These are phyloP conservation scores for Cetonia aurata DNA, from an alignment of 2,888 invertebrate genomes.

Conservation along the genomic window DNA sequence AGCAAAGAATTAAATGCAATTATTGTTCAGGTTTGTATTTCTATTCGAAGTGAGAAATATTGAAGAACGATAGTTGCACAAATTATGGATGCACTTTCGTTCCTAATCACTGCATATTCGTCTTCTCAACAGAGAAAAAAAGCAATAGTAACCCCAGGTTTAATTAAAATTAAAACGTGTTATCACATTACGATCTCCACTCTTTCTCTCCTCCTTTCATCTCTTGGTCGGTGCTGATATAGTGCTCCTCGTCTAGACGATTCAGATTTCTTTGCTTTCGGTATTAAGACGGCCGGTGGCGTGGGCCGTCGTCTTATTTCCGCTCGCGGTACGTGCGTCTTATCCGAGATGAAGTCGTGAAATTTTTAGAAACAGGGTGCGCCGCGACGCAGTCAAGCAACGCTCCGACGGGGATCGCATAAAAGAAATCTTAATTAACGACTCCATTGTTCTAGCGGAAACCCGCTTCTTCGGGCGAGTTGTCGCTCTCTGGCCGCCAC, in stretches of 20 bases:
- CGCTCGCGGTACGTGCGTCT: conserved; percentile 48
- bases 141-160: no score
- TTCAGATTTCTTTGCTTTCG: conserved; percentile 25
- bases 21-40: no score
- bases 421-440: conserved; percentile 85
- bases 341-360: conserved; percentile 52
- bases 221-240: background rate
- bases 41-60: no score
- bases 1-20: no score
- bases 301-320: background rate
- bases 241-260: conserved; percentile 7
- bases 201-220: background rate
- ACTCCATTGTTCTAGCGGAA: conserved; percentile 79
- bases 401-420: conserved; percentile 19
- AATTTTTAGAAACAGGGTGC: conserved; percentile 44
- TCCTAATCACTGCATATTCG: no score
- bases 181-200: conserved; percentile 1
- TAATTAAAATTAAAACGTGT: conserved; percentile 1
- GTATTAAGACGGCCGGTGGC: conserved; percentile 14
- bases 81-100: no score
- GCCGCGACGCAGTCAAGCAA: conserved; percentile 4
- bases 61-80: no score
- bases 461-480: conserved; percentile 66
- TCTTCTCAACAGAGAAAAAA: no score
- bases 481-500: conserved; percentile 53